Evolutionary conservation across 1,140 invertebrate genomes (phyloP), one percentile per base, ranked within the genome.

Genomic region (Augochlora pura): DNA sequence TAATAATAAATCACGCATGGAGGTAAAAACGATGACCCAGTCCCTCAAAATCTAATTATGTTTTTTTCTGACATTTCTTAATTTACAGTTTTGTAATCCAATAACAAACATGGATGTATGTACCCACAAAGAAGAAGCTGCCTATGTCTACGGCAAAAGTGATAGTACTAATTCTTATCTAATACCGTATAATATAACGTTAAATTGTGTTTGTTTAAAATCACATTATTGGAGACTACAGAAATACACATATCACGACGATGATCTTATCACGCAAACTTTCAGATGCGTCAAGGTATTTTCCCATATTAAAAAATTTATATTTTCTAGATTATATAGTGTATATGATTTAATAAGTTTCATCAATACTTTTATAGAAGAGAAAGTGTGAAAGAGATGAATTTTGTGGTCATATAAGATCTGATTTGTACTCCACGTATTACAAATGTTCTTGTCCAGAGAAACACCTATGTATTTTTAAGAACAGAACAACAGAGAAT

Each of bases 381-480:
- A 88, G 84, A 25, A 91, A 87, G 79, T 94, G 94, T 68, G 86
- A 91, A 9, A 85, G 77, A 6, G 83, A 88, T 9, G 93, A 94
- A 6, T 93, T 94, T 75, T 95, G 94, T 87, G 94, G 94, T 32
- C 84, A 88, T 23, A 86, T 90, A 68, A 84, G 90, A 76, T 52
- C 83, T 27, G 94, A 95, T 73, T 87, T 94, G 3, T 94, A 94
- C 69, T 94, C 95, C 21, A 93, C 94, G 25, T 96, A 95, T 86
- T 94, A 95, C 78, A 94, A 92, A 21, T 96, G 95, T 79, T 91
- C 94, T 21, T 96, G 95, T 78, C 95, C 95, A 0, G 83, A 87
- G 71, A 93, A 93, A 16, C 93, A 95, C 78, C 91, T 95, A 54
- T 96, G 95, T 77, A 93, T 94, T 65, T 94, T 93, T 57, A 92